Evolutionary conservation across 1,140 invertebrate genomes (phyloP), one percentile per base, ranked within the genome.

Genomic region (Bradysia coprophila): DNA sequence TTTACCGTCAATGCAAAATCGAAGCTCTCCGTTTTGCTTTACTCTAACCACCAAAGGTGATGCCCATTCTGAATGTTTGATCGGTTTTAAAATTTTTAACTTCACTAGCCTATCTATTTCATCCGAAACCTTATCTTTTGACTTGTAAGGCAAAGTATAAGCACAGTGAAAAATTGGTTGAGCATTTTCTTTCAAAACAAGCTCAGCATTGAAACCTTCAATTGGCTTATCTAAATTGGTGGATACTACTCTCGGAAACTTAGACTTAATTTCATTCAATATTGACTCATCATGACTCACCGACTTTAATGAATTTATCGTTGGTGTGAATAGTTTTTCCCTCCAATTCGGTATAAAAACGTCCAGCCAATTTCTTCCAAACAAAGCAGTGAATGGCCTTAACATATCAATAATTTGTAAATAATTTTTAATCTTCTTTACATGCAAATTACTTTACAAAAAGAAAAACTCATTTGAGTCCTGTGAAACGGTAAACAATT

Each of bases 11-110:
- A 43, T 51, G 42, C 44, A 59, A 5, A 62, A 39, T 15, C 57
- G 28, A 31, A 57, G 38, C n/a, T 40, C 42, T 9, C 49, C 47
- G 46, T 52, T 48, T 11, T 46, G 43, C 48, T 62, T 63, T 19
- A 45, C 36, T 2, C 62, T 51, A 15, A 49, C 44, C 0, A 64
- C 60, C 4, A 66, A 49, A 1, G 60, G 62, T n/a, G 55, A 47
- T 28, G 56, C 54, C 59, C 62, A 65, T 37, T 58, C 48, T 33
- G 51, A 49, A 5, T 5, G 33, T 9, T 6, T 36, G 18, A 36
- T 13, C 6, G 24, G 24, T 28, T 8, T 28, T 13, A 28, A 28
- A 28, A 28, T 28, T 8, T 28, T 28, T 28, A 8, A 6, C 24
- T 28, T 28, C 24, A 28, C 24, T 28, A 28, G 13, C 13, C 24